phyloP scores from a whole-genome alignment of 2,797 vertebrate species.

The Oreochromis mossambicus region DNA sequence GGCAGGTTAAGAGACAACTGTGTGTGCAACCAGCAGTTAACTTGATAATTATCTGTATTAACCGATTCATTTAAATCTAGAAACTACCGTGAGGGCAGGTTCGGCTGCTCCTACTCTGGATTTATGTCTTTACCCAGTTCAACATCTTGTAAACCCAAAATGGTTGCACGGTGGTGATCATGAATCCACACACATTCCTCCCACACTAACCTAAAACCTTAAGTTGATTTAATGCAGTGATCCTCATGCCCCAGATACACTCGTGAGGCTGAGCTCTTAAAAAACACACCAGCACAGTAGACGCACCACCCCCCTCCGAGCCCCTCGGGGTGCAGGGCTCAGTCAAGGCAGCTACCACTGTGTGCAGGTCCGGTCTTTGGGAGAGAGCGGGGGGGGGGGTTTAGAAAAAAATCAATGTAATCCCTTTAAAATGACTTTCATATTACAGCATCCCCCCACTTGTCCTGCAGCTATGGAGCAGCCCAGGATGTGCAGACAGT shows the following conservation, averaged over 20 bases:
- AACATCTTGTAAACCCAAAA: not conserved
- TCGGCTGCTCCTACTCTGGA: not conserved
- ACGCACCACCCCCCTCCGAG: not conserved
- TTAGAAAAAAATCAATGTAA: constrained; percentile 1
- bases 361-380: not conserved
- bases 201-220: constrained; percentile 22
- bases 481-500: not conserved
- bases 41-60: not conserved
- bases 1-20: not conserved
- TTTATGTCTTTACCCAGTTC: not conserved
- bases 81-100: not conserved
- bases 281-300: not conserved
- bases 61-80: fast-evolving
- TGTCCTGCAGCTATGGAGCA: not conserved
- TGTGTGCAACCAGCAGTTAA: not conserved
- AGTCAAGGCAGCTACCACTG: not conserved
- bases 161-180: not conserved
- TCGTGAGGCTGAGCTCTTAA: not conserved
- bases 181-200: not conserved
- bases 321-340: not conserved
- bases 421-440: constrained; percentile 51
- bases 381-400: not conserved
- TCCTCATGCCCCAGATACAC: constrained; percentile 33
- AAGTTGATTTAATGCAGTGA: constrained; percentile 21
- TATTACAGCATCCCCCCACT: not conserved